Percentiles rank a stretch among this genome's conserved stretches.
Evolutionary conservation across 2,888 invertebrate species (phyloP).

Genomic region (Caenorhabditis sulstoni): DNA sequence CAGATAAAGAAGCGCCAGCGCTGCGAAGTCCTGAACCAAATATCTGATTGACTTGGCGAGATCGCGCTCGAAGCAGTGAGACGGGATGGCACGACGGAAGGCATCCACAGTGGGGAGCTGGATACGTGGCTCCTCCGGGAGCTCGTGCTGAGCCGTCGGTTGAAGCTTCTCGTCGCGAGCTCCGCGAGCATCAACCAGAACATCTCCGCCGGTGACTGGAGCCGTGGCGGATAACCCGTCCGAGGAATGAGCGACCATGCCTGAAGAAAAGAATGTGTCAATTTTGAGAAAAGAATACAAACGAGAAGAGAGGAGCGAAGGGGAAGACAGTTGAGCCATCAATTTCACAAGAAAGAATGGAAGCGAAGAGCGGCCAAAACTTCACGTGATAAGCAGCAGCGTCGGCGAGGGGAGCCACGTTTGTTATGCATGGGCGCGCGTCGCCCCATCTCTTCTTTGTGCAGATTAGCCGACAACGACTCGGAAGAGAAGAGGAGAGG

Average conservation of each 20-base stretch:
- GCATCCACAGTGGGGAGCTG: slow-evolving; percentile 74
- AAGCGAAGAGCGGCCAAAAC: slow-evolving; percentile 16
- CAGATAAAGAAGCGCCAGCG: slow-evolving; percentile 64
- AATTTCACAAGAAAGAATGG: slow-evolving; percentile 1
- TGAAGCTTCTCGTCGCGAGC: slow-evolving; percentile 35
- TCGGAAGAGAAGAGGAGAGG: slow-evolving; percentile 8
- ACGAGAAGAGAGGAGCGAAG: background rate
- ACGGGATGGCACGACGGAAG: slow-evolving; percentile 74
- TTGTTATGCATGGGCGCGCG: slow-evolving; percentile 40
- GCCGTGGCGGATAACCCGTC: slow-evolving; percentile 65
- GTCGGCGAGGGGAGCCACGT: slow-evolving; percentile 7
- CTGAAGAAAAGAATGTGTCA: slow-evolving; percentile 19
- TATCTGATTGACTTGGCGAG: slow-evolving; percentile 71
- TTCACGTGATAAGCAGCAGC: slow-evolving; percentile 47
- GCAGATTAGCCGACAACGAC: slow-evolving; percentile 27
- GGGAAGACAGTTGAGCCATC: background rate
- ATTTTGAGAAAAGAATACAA: background rate
- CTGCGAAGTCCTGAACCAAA: slow-evolving; percentile 68
- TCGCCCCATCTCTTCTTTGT: background rate
- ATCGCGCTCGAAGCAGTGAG: slow-evolving; percentile 77
- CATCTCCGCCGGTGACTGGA: slow-evolving; percentile 57
- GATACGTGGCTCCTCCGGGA: slow-evolving; percentile 21
- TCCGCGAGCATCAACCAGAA: slow-evolving; percentile 40
- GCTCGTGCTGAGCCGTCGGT: background rate
- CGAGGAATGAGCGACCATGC: slow-evolving; percentile 65